phyloP scores from a whole-genome alignment of 2,888 invertebrate genomes.

The Heliconius ismenius region DNA sequence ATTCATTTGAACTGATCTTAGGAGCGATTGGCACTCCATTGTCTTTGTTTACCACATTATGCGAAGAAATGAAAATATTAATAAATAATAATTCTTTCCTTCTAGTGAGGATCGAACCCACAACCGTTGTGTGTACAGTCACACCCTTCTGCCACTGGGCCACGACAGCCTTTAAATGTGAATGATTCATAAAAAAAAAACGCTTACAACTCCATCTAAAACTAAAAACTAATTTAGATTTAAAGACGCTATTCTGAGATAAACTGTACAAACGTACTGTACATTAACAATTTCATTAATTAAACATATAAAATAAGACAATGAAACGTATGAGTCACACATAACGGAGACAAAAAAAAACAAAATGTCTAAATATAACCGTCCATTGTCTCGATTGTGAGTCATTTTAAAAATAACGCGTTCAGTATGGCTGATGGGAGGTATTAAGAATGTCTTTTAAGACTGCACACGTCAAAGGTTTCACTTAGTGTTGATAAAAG shows the following conservation, averaged over 20 bases:
- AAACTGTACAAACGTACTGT: background rate
- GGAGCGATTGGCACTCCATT: background rate
- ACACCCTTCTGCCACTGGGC: background rate
- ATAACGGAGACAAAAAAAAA: background rate
- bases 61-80: too few relatives aligned
- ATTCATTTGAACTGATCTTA: too few relatives aligned
- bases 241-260: background rate
- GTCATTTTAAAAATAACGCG: constrained; percentile 2
- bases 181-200: too few relatives aligned
- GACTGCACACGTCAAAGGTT: constrained; percentile 21
- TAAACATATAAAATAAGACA: background rate
- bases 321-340: background rate
- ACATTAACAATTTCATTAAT: background rate
- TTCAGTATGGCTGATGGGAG: background rate
- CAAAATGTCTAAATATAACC: background rate
- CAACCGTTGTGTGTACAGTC: background rate
- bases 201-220: too few relatives aligned
- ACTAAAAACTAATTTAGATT: too few relatives aligned
- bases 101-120: background rate
- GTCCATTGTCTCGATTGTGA: background rate
- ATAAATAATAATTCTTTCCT: background rate
- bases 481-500: constrained; percentile 11
- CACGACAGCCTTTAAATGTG: too few relatives aligned
- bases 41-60: background rate
- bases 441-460: background rate